phyloP scores from a whole-genome alignment of 2,797 vertebrate genomes.

The Sebastes diploproa region DNA sequence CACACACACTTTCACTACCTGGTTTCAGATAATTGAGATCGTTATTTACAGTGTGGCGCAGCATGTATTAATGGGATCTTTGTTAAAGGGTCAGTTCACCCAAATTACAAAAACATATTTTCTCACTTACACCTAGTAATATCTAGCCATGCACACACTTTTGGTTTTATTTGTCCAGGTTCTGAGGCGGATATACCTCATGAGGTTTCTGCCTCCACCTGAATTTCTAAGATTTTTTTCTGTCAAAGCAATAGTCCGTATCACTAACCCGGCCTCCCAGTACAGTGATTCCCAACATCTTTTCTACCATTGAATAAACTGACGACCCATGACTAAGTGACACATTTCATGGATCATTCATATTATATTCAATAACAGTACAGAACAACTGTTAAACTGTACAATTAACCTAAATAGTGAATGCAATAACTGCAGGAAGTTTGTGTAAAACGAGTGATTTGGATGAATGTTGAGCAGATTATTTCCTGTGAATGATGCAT shows the following conservation, averaged over 20 bases:
- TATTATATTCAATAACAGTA: too few relatives aligned
- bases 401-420: too few relatives aligned
- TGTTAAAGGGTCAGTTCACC: slow-evolving; percentile 1
- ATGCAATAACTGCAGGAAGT: too few relatives aligned
- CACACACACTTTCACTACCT: background rate
- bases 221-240: background rate
- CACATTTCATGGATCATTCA: too few relatives aligned
- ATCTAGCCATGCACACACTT: background rate
- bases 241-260: background rate
- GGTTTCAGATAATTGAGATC: slow-evolving; percentile 14
- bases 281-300: too few relatives aligned
- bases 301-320: too few relatives aligned
- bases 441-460: too few relatives aligned
- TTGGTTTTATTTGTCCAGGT: background rate
- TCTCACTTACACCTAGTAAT: background rate
- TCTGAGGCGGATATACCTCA: background rate
- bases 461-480: too few relatives aligned
- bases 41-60: background rate
- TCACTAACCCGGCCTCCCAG: background rate
- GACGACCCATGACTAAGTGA: too few relatives aligned
- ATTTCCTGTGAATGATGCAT: too few relatives aligned
- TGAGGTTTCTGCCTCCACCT: background rate
- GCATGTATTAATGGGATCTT: slow-evolving; percentile 8
- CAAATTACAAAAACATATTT: background rate
- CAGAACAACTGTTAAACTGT: too few relatives aligned